Evolutionary conservation across 2,113 vertebrate genomes (phyloP).

Genomic region (Sylvicapra grimmia): DNA sequence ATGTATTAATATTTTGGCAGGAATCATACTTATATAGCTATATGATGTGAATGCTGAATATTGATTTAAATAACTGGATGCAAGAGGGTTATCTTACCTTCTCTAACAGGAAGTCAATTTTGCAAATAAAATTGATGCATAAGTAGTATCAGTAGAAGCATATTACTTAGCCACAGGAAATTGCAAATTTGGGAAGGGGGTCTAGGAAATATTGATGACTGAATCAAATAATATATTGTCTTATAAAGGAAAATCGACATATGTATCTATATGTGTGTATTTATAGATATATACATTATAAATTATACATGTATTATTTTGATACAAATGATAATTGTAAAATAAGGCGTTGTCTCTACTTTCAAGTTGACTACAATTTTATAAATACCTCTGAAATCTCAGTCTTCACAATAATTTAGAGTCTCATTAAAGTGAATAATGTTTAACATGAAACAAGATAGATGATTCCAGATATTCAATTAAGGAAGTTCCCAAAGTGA

Average conservation of each 20-base stretch:
- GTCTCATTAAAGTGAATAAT: background rate
- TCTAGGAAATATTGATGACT: background rate
- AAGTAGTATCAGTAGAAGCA: background rate
- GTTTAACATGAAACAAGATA: background rate
- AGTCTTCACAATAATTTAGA: background rate
- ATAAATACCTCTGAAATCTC: background rate
- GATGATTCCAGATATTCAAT: background rate
- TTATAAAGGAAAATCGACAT: background rate
- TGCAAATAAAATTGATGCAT: background rate
- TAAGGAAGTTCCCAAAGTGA: background rate
- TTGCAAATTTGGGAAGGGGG: background rate
- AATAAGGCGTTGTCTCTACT: background rate
- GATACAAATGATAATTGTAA: background rate
- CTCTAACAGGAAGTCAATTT: background rate
- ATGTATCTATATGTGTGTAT: background rate
- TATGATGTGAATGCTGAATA: background rate
- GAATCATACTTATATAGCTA: background rate
- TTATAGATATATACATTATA: background rate
- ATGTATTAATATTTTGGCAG: background rate
- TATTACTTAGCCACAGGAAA: background rate
- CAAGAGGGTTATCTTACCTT: background rate
- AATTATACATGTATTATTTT: background rate
- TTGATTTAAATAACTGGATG: background rate
- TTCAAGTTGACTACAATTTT: background rate
- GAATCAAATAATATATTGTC: background rate